Evolutionary conservation across 2,113 vertebrate species (phyloP).

Genomic region (Collichthys lucidus): DNA sequence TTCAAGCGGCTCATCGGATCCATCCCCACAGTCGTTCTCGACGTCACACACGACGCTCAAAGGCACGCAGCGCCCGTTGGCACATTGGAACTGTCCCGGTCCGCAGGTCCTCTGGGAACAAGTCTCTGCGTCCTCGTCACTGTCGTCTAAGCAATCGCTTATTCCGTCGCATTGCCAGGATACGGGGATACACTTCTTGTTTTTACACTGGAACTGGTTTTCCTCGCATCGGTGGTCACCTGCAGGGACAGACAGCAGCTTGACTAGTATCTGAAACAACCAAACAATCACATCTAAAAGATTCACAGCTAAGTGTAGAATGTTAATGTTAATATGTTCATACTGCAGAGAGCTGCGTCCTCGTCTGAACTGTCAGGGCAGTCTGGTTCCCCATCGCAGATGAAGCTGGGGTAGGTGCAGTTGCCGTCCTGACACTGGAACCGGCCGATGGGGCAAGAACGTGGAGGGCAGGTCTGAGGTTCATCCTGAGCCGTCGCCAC

Average conservation of each 20-base stretch:
- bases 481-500: conserved; percentile 80
- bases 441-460: conserved; percentile 73
- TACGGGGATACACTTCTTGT: conserved; percentile 81
- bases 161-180: conserved; percentile 81
- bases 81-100: conserved; percentile 75
- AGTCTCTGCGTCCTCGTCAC: conserved; percentile 78
- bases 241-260: conserved; percentile 22
- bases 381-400: conserved; percentile 74
- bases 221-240: conserved; percentile 79
- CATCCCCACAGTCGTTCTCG: conserved; percentile 78
- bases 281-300: background rate
- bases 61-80: conserved; percentile 71
- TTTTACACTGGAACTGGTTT: conserved; percentile 84
- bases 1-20: conserved; percentile 76
- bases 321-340: background rate
- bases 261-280: conserved; percentile 17
- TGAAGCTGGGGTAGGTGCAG: conserved; percentile 77
- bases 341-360: conserved; percentile 84
- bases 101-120: conserved; percentile 78
- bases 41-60: conserved; percentile 73
- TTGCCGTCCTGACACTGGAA: conserved; percentile 82
- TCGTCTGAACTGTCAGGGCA: conserved; percentile 82
- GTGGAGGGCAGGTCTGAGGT: conserved; percentile 77
- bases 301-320: background rate
- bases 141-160: conserved; percentile 78